These are phyloP conservation scores for Hetaerina titia DNA, from an alignment of 2,888 invertebrate species.

Conservation along the genomic window DNA sequence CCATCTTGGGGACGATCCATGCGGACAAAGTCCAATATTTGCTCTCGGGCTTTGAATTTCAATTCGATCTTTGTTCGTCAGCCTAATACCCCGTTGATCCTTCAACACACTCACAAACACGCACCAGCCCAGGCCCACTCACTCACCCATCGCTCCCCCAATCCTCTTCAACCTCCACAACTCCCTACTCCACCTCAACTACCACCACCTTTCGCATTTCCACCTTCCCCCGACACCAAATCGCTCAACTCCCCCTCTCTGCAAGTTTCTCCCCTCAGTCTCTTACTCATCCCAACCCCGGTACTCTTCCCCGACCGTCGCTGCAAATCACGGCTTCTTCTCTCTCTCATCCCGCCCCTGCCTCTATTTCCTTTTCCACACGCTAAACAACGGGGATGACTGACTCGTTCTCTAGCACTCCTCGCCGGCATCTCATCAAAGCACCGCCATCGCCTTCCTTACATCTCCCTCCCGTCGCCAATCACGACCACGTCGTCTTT, in stretches of 20 bases:
- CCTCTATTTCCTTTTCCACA: background rate
- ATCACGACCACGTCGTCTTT: background rate
- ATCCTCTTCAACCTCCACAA: too few relatives aligned
- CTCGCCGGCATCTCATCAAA: too few relatives aligned
- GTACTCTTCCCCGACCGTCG: background rate
- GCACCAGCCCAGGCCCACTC: background rate
- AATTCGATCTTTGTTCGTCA: conserved; percentile 59
- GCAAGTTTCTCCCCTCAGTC: background rate
- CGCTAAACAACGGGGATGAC: background rate
- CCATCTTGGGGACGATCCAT: conserved; percentile 63
- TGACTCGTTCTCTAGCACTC: background rate
- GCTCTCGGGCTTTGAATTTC: conserved; percentile 62
- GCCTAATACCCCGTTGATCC: conserved; percentile 56
- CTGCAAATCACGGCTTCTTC: background rate
- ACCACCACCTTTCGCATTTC: background rate
- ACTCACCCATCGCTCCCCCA: background rate
- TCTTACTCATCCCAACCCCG: background rate
- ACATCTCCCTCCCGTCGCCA: background rate
- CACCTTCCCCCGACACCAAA: background rate
- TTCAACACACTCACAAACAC: background rate
- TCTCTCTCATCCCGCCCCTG: conserved; percentile 10
- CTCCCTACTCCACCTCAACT: background rate
- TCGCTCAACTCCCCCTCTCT: background rate
- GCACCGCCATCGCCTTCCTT: background rate
- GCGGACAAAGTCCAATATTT: conserved; percentile 65